Evolutionary conservation across 2,113 vertebrate genomes (phyloP), one percentile per base, ranked within the genome.

Genomic region (Psittacara wagleri): DNA sequence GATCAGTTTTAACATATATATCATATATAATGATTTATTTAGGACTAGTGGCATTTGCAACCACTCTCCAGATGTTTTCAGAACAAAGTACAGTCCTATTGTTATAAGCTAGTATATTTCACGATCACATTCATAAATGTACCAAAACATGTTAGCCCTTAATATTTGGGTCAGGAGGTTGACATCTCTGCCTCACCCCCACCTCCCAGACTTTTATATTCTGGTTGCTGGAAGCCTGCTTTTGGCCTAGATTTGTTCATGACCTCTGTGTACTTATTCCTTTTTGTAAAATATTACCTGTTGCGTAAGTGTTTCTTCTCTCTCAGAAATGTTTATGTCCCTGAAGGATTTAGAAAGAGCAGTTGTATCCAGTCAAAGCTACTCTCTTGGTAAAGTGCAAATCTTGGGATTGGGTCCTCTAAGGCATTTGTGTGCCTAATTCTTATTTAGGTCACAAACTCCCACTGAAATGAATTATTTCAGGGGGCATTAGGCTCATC

Each of bases 391-490:
- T 49, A 37, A 86, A 83, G 11, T 22, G 51, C 17, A 75, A 74
- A 74, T 88, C 2, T 64, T 62, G 67, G 24, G 12, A 73, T 57
- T 55, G 24, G 7, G 31, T 88, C 31, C 59, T 80, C 67, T 79
- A n/a, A 85, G 52, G 62, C 51, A 72, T 82, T 61, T 82, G 14
- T 64, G 18, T 84, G 43, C 23, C n/a, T 86, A 29, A 73, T 23
- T 63, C 23, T 27, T 87, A 37, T 80, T 80, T 74, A 49, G 67
- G 23, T 31, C 19, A 74, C 72, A 76, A 13, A 80, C 57, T 95
- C 54, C 28, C 83, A 67, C n/a, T 77, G 90, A 90, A 97, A 90
- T 37, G 54, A 74, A 83, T 88, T 88, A 93, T 12, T 88, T 61
- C 62, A 70, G 29, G 52, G 37, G 14, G 4, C 20, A 57, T 44